phyloP scores from a whole-genome alignment of 1,140 invertebrate species.

The Caenorhabditis inopinata region DNA sequence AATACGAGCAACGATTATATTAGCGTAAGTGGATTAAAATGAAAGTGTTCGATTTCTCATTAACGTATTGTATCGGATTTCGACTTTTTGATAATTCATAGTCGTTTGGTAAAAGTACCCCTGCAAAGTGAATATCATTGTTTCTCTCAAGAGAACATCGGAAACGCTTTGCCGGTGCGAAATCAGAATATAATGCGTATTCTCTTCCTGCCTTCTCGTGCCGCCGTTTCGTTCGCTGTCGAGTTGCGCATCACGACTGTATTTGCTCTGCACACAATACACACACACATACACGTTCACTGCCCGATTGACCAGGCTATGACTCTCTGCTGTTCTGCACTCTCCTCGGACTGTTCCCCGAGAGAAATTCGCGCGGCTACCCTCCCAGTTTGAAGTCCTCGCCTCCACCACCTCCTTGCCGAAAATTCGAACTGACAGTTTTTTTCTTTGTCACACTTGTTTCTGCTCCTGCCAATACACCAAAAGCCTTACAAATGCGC shows the following conservation, averaged over 20 bases:
- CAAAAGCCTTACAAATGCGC: not conserved
- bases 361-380: not conserved
- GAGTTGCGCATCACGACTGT: not conserved
- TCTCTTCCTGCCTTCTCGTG: not conserved
- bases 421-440: constrained; percentile 31
- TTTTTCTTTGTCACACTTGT: constrained; percentile 19
- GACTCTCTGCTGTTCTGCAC: constrained; percentile 10
- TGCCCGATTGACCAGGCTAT: constrained; percentile 6
- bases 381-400: not conserved
- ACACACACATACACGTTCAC: constrained; percentile 4
- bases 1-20: too few relatives aligned
- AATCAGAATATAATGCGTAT: constrained; percentile 2
- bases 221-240: not conserved
- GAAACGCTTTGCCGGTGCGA: not conserved
- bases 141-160: not conserved
- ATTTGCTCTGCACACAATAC: constrained; percentile 18
- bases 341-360: constrained; percentile 7
- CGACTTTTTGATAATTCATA: too few relatives aligned
- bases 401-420: not conserved
- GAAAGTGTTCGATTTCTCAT: too few relatives aligned
- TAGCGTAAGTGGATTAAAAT: too few relatives aligned
- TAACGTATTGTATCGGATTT: too few relatives aligned
- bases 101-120: not conserved
- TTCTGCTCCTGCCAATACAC: not conserved
- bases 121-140: not conserved